These are phyloP conservation scores for Thymelicus sylvestris DNA, from an alignment of 2,888 invertebrate species.

Conservation along the genomic window DNA sequence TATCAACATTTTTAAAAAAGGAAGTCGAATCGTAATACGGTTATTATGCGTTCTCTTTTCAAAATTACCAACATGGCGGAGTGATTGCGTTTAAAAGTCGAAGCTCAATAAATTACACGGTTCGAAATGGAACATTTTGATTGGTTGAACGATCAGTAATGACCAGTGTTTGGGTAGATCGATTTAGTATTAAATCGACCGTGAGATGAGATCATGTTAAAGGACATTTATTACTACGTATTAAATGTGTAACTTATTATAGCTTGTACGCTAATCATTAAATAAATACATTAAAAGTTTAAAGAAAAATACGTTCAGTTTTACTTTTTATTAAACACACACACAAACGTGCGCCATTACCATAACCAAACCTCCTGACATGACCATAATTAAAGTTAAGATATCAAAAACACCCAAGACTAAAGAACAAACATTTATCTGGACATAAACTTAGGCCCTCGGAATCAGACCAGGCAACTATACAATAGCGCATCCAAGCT, in stretches of 20 bases:
- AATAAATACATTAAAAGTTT: too few relatives aligned
- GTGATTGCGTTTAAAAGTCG: conserved; percentile 72
- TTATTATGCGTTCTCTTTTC: conserved; percentile 53
- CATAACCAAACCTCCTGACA: too few relatives aligned
- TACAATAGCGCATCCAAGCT: too few relatives aligned
- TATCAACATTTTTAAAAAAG: conserved; percentile 51
- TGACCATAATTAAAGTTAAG: too few relatives aligned
- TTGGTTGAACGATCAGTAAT: conserved; percentile 68
- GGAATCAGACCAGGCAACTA: too few relatives aligned
- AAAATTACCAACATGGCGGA: conserved; percentile 76
- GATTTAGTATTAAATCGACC: conserved; percentile 80
- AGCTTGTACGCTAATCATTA: too few relatives aligned
- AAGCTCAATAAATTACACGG: conserved; percentile 72
- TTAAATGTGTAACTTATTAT: conserved; percentile 2
- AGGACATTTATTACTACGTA: conserved; percentile 4
- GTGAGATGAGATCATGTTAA: conserved; percentile 72
- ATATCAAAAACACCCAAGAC: too few relatives aligned
- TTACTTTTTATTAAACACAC: too few relatives aligned
- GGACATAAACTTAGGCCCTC: too few relatives aligned
- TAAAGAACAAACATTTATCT: too few relatives aligned
- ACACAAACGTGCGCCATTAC: too few relatives aligned
- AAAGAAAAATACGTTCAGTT: too few relatives aligned
- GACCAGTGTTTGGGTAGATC: conserved; percentile 70
- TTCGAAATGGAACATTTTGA: conserved; percentile 64
- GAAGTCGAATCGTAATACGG: conserved; percentile 58